A percentile compares a stretch with the other conserved stretches of the same genome.
Evolutionary conservation across 2,888 invertebrate genomes (phyloP).

Genomic region (Drosophila buzzatii): DNA sequence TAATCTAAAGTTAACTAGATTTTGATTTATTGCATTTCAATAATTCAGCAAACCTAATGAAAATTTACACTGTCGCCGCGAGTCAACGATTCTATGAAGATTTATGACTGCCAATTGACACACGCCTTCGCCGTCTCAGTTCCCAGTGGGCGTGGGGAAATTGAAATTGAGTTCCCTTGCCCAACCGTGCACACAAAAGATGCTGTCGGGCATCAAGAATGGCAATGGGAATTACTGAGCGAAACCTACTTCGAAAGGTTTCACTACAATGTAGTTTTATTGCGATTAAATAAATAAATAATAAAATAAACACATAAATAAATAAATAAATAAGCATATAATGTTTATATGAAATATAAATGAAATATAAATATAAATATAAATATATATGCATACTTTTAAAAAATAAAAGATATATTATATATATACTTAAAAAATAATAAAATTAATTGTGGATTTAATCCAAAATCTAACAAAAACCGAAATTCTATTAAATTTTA

Average conservation of each 20-base stretch:
- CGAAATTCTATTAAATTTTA: too few species aligned
- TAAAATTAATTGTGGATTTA: too few species aligned
- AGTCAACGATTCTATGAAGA: constrained; percentile 78
- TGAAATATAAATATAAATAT: too few species aligned
- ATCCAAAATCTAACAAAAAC: too few species aligned
- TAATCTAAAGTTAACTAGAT: constrained; percentile 73
- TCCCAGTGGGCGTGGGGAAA: constrained; percentile 25
- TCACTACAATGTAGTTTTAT: background rate
- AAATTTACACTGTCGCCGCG: constrained; percentile 72
- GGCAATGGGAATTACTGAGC: background rate
- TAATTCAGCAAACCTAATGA: constrained; percentile 73
- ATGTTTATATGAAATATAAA: too few species aligned
- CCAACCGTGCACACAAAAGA: constrained; percentile 6
- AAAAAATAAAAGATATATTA: too few species aligned
- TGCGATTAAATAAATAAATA: background rate
- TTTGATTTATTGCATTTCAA: constrained; percentile 76
- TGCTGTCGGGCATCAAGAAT: constrained; percentile 4
- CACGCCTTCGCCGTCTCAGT: constrained; percentile 58
- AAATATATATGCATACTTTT: too few species aligned
- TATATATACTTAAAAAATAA: too few species aligned
- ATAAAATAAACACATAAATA: too few species aligned
- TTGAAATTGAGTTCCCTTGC: constrained; percentile 66
- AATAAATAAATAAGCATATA: too few species aligned
- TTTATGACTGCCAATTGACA: constrained; percentile 76
- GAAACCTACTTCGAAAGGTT: background rate